Evolutionary conservation across 2,888 invertebrate genomes (phyloP).

Genomic region (Apamea sordens): DNA sequence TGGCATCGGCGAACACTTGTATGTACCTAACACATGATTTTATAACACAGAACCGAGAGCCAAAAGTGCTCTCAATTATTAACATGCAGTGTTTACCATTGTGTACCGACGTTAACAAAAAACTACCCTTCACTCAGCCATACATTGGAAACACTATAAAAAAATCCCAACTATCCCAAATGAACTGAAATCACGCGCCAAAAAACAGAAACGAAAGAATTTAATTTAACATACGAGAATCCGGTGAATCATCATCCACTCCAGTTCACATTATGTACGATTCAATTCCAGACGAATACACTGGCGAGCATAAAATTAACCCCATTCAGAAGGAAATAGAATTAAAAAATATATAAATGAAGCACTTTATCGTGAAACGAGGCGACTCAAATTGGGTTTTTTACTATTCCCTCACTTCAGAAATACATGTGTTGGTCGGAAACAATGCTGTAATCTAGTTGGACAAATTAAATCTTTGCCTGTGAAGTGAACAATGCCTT

Average conservation of each 20-base stretch:
- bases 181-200: slow-evolving; percentile 44
- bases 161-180: slow-evolving; percentile 38
- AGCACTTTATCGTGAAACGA: slow-evolving; percentile 62
- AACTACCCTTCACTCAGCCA: slow-evolving; percentile 5
- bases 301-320: slow-evolving; percentile 74
- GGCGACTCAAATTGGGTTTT: slow-evolving; percentile 78
- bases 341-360: slow-evolving; percentile 72
- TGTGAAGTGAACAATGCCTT: slow-evolving; percentile 47
- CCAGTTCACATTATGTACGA: slow-evolving; percentile 57
- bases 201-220: slow-evolving; percentile 50
- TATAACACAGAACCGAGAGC: not conserved
- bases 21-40: not conserved
- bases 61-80: slow-evolving; percentile 1
- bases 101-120: slow-evolving; percentile 1
- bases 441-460: slow-evolving; percentile 79
- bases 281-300: slow-evolving; percentile 64
- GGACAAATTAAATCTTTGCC: slow-evolving; percentile 78
- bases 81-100: not conserved
- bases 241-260: slow-evolving; percentile 47
- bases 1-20: not conserved
- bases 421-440: slow-evolving; percentile 73
- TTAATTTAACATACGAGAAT: slow-evolving; percentile 51
- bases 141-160: slow-evolving; percentile 17
- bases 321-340: slow-evolving; percentile 76
- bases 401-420: slow-evolving; percentile 66